Evolutionary conservation across 2,888 invertebrate genomes (phyloP).

Genomic region (Pasiphila rectangulata): DNA sequence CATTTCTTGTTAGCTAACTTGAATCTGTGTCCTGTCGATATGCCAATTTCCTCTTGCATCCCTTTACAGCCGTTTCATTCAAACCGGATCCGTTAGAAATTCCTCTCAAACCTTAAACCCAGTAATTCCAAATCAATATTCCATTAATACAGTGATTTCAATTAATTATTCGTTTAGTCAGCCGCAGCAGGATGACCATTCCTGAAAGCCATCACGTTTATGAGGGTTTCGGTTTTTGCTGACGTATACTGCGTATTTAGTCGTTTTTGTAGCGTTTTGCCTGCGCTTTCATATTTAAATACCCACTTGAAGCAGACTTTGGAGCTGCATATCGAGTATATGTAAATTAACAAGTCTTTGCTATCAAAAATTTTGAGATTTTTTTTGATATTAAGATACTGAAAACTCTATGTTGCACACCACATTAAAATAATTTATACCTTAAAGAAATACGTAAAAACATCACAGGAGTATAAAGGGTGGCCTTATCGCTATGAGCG

Average conservation of each 20-base stretch:
- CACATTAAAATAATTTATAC: too few relatives aligned
- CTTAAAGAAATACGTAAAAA: too few relatives aligned
- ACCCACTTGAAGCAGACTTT: not conserved
- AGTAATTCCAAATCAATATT: conserved; percentile 14
- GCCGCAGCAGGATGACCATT: conserved; percentile 16
- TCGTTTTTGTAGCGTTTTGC: conserved; percentile 11
- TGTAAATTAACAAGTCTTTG: not conserved
- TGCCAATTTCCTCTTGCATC: too few relatives aligned
- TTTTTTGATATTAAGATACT: too few relatives aligned
- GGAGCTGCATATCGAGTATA: not conserved
- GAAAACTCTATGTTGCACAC: too few relatives aligned
- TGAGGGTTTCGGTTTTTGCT: conserved; percentile 24
- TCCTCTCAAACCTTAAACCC: not conserved
- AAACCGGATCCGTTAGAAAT: too few relatives aligned
- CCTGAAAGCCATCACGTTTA: conserved; percentile 23
- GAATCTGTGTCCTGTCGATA: too few relatives aligned
- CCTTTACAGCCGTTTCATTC: too few relatives aligned
- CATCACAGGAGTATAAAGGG: too few relatives aligned
- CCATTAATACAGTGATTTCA: conserved; percentile 12
- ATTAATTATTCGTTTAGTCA: conserved; percentile 26
- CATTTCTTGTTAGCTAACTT: too few relatives aligned
- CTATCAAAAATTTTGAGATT: not conserved
- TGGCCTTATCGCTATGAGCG: too few relatives aligned
- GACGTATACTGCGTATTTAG: conserved; percentile 16
- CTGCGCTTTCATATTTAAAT: conserved; percentile 13